A percentile compares a stretch with the other conserved stretches of the same genome.
phyloP scores from a whole-genome alignment of 1,140 invertebrate species.

The Carposina sasakii region DNA sequence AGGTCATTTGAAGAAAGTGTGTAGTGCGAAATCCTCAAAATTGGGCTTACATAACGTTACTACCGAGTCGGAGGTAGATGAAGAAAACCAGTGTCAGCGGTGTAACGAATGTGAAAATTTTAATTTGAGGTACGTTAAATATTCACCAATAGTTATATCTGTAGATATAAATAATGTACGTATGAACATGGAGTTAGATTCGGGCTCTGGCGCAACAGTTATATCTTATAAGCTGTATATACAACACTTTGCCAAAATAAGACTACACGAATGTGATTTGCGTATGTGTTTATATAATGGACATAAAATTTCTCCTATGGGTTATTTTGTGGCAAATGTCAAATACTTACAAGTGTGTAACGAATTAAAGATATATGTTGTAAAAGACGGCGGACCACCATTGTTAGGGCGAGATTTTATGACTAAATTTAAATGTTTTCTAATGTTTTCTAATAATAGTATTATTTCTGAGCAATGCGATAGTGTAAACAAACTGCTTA shows the following conservation, averaged over 20 bases:
- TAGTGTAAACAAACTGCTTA: neutral
- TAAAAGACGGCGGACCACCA: slow-evolving; percentile 20
- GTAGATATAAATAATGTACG: neutral
- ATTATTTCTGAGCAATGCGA: too few species aligned
- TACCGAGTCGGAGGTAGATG: neutral
- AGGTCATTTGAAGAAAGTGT: slow-evolving; percentile 3
- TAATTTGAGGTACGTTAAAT: slow-evolving; percentile 1
- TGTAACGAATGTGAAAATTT: slow-evolving; percentile 2
- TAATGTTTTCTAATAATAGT: too few species aligned
- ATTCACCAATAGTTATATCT: neutral
- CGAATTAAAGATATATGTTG: neutral
- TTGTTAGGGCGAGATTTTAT: slow-evolving; percentile 24
- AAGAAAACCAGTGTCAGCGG: neutral
- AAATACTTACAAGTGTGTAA: neutral
- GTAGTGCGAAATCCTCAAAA: neutral
- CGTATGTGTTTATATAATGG: neutral
- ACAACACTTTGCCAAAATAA: neutral
- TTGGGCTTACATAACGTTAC: neutral
- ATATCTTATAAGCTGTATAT: slow-evolving; percentile 4
- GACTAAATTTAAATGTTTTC: neutral
- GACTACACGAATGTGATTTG: neutral
- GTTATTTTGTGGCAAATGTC: neutral
- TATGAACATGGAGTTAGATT: slow-evolving; percentile 3
- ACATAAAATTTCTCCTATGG: neutral
- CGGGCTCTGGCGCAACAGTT: neutral